Evolutionary conservation across 1,140 invertebrate genomes (phyloP).

Genomic region (Adoxophyes honmai): DNA sequence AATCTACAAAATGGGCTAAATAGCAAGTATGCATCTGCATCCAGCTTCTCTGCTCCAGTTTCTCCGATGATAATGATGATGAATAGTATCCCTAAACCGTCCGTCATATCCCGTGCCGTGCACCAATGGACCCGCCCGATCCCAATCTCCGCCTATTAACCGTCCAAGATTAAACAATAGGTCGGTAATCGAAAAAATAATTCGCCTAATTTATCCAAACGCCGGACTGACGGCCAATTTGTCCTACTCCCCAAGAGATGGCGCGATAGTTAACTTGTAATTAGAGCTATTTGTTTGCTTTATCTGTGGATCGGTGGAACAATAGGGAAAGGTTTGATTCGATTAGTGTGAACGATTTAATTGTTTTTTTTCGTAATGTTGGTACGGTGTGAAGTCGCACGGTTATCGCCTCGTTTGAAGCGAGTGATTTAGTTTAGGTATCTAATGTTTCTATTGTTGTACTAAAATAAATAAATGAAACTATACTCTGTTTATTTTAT

Average conservation of each 20-base stretch:
- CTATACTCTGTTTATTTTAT: no score
- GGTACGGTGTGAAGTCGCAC: not conserved
- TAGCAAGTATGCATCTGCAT: no score
- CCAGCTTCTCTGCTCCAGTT: no score
- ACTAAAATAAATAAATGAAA: no score
- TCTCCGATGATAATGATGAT: no score
- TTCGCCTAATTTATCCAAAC: conserved; percentile 47
- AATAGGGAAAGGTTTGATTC: conserved; percentile 57
- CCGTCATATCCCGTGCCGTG: conserved; percentile 14
- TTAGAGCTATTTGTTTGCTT: conserved; percentile 40
- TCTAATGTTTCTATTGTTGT: no score
- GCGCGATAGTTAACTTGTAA: conserved; percentile 14
- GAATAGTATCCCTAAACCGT: no score
- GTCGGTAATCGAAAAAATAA: conserved; percentile 68
- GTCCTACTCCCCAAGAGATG: conserved; percentile 18
- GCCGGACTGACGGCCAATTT: conserved; percentile 33
- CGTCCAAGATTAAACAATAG: conserved; percentile 67
- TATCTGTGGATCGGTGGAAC: conserved; percentile 27
- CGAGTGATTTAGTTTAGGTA: no score
- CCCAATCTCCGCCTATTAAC: conserved; percentile 42
- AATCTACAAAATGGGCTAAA: no score
- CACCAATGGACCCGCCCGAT: conserved; percentile 21
- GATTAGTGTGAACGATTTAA: conserved; percentile 38
- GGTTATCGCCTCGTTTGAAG: not conserved
- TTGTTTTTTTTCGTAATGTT: conserved; percentile 1